Evolutionary conservation across 2,888 invertebrate genomes (phyloP).

Genomic region (Ashinkailepas kermadecensis): DNA sequence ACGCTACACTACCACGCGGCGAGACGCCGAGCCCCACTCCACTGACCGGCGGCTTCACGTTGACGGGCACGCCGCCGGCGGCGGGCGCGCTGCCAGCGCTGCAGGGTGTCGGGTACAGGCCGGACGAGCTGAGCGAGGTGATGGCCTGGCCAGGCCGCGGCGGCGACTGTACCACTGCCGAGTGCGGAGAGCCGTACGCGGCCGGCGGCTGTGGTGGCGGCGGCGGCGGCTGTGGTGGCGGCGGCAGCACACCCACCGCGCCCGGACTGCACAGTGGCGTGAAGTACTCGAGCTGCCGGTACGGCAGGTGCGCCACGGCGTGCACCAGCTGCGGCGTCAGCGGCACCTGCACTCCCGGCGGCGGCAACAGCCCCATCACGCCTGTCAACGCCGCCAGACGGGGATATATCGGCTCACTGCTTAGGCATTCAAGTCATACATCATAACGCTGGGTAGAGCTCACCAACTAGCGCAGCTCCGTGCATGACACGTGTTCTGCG

Average conservation of each 20-base stretch:
- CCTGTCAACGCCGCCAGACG: background rate
- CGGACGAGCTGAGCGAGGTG: slow-evolving; percentile 10
- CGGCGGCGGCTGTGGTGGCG: background rate
- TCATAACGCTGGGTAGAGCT: too few relatives aligned
- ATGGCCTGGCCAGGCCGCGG: slow-evolving; percentile 2
- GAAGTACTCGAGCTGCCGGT: slow-evolving; percentile 12
- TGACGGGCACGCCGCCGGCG: background rate
- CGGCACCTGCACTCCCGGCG: background rate
- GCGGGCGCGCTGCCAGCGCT: background rate
- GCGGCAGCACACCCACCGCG: background rate
- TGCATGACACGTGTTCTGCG: too few relatives aligned
- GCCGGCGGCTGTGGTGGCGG: too few relatives aligned
- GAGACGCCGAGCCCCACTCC: background rate
- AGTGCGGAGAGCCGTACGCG: too few relatives aligned
- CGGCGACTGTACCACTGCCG: background rate
- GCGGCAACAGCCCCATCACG: background rate
- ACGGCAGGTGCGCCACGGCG: slow-evolving; percentile 13
- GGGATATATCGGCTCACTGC: background rate
- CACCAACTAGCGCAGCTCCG: too few relatives aligned
- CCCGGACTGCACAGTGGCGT: background rate
- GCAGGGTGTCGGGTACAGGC: background rate
- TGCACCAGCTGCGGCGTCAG: slow-evolving; percentile 6
- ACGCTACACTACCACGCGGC: too few relatives aligned
- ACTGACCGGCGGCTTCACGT: slow-evolving; percentile 24
- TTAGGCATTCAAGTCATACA: background rate